These are phyloP conservation scores for Myocastor coypus DNA, from an alignment of 2,113 vertebrate genomes.

Conservation along the genomic window DNA sequence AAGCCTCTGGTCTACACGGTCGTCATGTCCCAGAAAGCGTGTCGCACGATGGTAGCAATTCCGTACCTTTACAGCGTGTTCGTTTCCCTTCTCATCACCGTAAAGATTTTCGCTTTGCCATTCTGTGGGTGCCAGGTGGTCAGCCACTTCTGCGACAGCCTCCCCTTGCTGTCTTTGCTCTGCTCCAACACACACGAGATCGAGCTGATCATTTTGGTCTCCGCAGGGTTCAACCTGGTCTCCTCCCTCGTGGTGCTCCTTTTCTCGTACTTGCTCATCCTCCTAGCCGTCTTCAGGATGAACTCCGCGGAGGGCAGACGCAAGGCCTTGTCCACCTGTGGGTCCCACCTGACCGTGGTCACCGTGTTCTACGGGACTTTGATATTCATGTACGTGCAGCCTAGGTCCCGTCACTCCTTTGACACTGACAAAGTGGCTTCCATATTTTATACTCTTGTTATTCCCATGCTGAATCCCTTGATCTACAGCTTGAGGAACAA, in stretches of 20 bases:
- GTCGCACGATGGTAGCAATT: background rate
- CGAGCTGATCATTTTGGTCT: constrained; percentile 53
- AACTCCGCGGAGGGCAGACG: background rate
- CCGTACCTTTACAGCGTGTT: constrained; percentile 54
- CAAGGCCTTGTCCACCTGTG: background rate
- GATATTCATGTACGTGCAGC: background rate
- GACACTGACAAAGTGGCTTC: background rate
- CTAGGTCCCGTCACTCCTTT: background rate
- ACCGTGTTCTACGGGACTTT: background rate
- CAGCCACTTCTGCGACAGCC: constrained; percentile 63
- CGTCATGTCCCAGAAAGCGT: background rate
- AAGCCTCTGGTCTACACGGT: constrained; percentile 49
- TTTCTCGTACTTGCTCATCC: constrained; percentile 26
- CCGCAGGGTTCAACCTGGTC: constrained; percentile 53
- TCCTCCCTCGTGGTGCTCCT: constrained; percentile 57
- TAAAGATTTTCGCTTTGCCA: constrained; percentile 55
- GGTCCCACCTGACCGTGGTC: background rate
- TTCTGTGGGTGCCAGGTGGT: constrained; percentile 65
- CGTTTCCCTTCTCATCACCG: constrained; percentile 36
- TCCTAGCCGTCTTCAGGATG: constrained; percentile 11
- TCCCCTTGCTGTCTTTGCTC: constrained; percentile 61
- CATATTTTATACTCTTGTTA: background rate
- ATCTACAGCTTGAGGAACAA: constrained; percentile 24
- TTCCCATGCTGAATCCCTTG: background rate
- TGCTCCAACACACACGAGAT: constrained; percentile 64